phyloP scores from a whole-genome alignment of 2,797 vertebrate genomes.

The Sebastes kiyomatsui region DNA sequence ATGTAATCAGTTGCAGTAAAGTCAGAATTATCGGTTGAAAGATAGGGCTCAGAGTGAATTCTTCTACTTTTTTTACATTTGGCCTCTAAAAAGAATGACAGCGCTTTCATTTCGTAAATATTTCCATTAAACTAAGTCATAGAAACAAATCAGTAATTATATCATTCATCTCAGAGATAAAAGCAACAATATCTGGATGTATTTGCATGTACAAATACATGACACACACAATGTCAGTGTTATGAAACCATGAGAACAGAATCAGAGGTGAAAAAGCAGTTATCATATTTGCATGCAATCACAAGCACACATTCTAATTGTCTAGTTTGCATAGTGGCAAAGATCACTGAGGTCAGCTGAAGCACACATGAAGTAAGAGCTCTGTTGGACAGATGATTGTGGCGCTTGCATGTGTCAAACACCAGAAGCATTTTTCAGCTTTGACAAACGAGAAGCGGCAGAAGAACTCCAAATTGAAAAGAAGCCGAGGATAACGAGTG shows the following conservation, averaged over 20 bases:
- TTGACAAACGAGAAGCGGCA: conserved; percentile 1
- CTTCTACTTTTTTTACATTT: conserved; percentile 31
- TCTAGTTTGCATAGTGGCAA: conserved; percentile 67
- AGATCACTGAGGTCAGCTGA: conserved; percentile 52
- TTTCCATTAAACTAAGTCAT: conserved; percentile 32
- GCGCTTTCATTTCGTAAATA: conserved; percentile 33
- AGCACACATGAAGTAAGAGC: conserved; percentile 43
- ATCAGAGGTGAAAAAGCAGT: conserved; percentile 62
- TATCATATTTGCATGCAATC: conserved; percentile 79
- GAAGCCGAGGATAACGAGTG: conserved; percentile 22
- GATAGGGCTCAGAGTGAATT: conserved; percentile 54
- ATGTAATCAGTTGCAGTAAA: conserved; percentile 80
- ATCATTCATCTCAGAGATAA: conserved; percentile 34
- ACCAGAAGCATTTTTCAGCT: conserved; percentile 30
- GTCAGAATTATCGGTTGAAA: conserved; percentile 65
- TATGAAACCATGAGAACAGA: conserved; percentile 20
- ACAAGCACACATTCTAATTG: conserved; percentile 68
- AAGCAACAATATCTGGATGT: conserved; percentile 6
- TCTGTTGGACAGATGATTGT: conserved; percentile 48
- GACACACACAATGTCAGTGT: conserved; percentile 11
- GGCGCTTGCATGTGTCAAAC: conserved; percentile 3
- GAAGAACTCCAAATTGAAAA: conserved; percentile 9
- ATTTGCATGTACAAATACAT: conserved; percentile 12
- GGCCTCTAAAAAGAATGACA: conserved; percentile 42
- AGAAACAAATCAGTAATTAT: conserved; percentile 38